Evolutionary conservation across 2,888 invertebrate genomes (phyloP), one percentile per base, ranked within the genome.

Genomic region (Andrena chrysosceles): DNA sequence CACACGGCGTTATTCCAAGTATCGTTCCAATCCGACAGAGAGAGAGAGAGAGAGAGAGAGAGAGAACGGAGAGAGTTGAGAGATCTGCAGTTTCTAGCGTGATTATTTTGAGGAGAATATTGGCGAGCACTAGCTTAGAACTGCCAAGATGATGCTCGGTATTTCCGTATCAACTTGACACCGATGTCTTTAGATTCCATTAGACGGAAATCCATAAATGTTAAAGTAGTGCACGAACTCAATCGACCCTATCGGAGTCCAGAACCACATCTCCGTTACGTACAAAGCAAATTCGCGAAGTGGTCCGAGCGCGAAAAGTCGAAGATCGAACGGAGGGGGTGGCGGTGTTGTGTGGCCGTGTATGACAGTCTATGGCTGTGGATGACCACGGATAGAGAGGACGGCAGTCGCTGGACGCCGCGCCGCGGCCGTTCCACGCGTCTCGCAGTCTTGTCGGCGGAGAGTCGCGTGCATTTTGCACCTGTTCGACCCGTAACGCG

Each of bases 391-490:
- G 42, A 1, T 13, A 42, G 16, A 42, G 42, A 42, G 72, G 23
- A 48, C 49, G 26, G 6, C 31, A 13, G 33, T 49, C 13, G 54
- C 42, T 10, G 23, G 64, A n/a, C 63, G 71, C 59, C 54, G 66
- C 68, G 23, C 59, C 73, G 48, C 33, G 69, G 71, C 59, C 54
- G 66, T 64, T 29, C 62, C 73, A 35, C 33, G 69, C 80, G 77
- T 70, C 70, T 73, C 85, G 26, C 52, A 42, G 42, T 63, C 33
- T 66, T 84, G 33, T 67, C 67, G 52, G 71, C 31, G 71, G 23
- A 73, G 69, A 67, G 77, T 67, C 87, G 87, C 89, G 87, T 87
- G 88, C 85, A 80, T 81, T 85, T 86, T 83, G 83, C 87, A 89
- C 86, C 84, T 87, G 86, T 63, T 66, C 52, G 60, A 26, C 33